These are phyloP conservation scores for Scytalopus superciliaris DNA, from an alignment of 2,113 vertebrate genomes.

Conservation along the genomic window DNA sequence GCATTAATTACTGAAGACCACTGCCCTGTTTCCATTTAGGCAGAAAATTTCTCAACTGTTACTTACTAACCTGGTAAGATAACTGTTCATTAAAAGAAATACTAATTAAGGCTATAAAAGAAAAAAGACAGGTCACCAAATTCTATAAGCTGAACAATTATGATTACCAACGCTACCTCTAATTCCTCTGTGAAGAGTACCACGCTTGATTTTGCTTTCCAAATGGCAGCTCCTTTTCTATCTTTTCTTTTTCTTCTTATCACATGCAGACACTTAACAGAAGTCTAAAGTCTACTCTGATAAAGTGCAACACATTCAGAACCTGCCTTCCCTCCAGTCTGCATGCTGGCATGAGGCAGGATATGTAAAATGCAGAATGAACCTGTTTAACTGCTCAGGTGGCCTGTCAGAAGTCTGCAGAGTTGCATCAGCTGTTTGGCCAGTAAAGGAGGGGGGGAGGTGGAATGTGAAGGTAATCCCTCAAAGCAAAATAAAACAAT, in stretches of 20 bases:
- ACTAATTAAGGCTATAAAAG: background rate
- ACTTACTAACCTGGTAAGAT: background rate
- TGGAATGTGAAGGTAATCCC: background rate
- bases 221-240: background rate
- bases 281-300: constrained; percentile 52
- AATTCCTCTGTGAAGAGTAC: background rate
- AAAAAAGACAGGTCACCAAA: background rate
- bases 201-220: constrained; percentile 2
- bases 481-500: background rate
- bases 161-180: background rate
- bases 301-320: background rate
- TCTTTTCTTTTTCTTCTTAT: background rate
- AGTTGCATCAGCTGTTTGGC: background rate
- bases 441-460: background rate
- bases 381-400: constrained; percentile 22
- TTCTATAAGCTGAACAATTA: background rate
- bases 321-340: background rate
- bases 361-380: background rate
- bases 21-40: background rate
- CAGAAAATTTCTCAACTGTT: background rate
- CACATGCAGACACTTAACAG: background rate
- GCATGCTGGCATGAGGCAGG: background rate
- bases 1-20: background rate
- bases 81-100: background rate
- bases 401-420: background rate